Conservation (phyloP, 2,113 vertebrate species). For the Chrysochloris asiatica region DNA sequence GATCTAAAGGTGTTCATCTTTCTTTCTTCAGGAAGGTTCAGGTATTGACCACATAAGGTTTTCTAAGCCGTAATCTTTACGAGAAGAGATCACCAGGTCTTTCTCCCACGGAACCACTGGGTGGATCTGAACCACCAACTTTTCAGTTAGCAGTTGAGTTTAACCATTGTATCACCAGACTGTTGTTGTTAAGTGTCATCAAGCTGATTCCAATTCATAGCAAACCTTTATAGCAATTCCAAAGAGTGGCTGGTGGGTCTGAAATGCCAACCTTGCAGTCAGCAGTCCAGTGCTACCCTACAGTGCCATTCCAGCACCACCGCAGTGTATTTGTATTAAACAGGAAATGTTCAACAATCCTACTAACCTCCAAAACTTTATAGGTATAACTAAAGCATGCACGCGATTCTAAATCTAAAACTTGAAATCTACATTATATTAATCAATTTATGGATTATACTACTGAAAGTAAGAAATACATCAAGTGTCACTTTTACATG, state of each 20-base stretch:
- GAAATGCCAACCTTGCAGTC: too few species aligned
- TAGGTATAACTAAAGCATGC: too few species aligned
- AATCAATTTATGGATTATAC: accelerated
- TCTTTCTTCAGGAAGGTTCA: not conserved
- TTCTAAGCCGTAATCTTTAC: not conserved
- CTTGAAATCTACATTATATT: not conserved
- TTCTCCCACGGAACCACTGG: not conserved
- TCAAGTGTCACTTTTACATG: not conserved
- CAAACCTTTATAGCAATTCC: too few species aligned
- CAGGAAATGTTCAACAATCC: not conserved
- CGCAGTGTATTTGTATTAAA: too few species aligned
- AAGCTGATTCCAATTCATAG: too few species aligned
- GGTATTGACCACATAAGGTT: too few species aligned
- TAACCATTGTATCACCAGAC: not conserved
- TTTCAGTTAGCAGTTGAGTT: not conserved
- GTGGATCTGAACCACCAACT: not conserved
- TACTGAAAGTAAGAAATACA: not conserved
- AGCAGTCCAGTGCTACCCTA: too few species aligned
- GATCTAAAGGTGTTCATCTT: not conserved
- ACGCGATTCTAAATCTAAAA: not conserved
- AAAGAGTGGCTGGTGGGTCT: too few species aligned
- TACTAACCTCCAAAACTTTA: not conserved
- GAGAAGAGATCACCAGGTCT: not conserved
- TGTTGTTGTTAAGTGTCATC: too few species aligned
- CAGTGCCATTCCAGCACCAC: too few species aligned